These are phyloP conservation scores for Tipula vernalis DNA, from an alignment of 2,888 invertebrate species.

Conservation along the genomic window DNA sequence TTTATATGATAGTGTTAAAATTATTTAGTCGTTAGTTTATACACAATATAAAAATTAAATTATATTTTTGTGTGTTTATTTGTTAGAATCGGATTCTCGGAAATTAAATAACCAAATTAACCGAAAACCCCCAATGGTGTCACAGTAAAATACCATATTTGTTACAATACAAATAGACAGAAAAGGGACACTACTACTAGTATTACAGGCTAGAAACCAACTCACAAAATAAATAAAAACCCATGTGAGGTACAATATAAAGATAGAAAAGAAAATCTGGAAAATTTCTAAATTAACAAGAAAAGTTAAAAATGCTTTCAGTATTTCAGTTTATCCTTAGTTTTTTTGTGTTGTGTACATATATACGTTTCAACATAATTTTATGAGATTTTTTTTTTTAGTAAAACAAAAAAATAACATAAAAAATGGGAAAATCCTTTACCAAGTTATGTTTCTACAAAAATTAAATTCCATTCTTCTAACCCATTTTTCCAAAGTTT, in stretches of 20 bases:
- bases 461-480: background rate
- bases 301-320: background rate
- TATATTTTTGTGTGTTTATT: too few species aligned
- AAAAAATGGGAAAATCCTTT: background rate
- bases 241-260: background rate
- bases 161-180: background rate
- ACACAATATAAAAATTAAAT: too few species aligned
- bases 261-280: background rate
- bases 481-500: background rate
- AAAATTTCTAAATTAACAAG: background rate
- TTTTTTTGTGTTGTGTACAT: background rate
- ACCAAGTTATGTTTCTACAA: background rate
- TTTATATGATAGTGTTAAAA: too few species aligned
- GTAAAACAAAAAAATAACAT: background rate
- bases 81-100: too few species aligned
- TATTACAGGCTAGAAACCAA: background rate
- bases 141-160: background rate
- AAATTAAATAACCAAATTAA: background rate
- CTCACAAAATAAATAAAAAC: background rate
- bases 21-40: too few species aligned
- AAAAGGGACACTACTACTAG: background rate
- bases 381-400: background rate
- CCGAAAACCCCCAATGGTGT: background rate
- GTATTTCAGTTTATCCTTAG: background rate
- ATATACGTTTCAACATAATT: background rate